Percentiles rank a stretch among this genome's conserved stretches.
phyloP scores from a whole-genome alignment of 2,888 invertebrate genomes.

The Drosophila anceps region DNA sequence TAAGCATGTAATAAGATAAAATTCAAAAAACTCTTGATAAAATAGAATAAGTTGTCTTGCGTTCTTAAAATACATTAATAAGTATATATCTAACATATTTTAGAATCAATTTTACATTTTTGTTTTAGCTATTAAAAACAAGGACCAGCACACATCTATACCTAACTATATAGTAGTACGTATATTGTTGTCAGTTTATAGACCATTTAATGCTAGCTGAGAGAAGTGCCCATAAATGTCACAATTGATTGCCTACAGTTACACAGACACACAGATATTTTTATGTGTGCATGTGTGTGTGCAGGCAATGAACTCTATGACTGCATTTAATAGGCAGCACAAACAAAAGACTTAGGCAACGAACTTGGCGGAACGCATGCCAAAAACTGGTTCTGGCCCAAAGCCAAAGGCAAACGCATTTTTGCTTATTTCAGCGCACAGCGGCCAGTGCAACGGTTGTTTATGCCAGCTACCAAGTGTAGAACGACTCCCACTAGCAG shows the following conservation, averaged over 20 bases:
- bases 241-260: conserved; percentile 30
- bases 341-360: conserved; percentile 81
- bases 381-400: conserved; percentile 65
- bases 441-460: conserved; percentile 65
- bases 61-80: not conserved
- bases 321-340: conserved; percentile 45
- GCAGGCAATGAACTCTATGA: conserved; percentile 73
- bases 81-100: not conserved
- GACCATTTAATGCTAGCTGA: conserved; percentile 25
- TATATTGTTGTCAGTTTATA: conserved; percentile 37
- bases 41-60: not conserved
- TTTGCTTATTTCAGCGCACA: conserved; percentile 30
- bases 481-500: conserved; percentile 28
- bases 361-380: conserved; percentile 64
- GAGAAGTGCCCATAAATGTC: conserved; percentile 43
- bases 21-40: too few species aligned
- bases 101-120: not conserved
- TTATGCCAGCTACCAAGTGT: conserved; percentile 15
- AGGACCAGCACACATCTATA: not conserved
- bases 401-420: conserved; percentile 59
- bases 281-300: conserved; percentile 7
- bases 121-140: conserved; percentile 1
- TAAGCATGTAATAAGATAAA: too few species aligned
- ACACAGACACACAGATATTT: not conserved
- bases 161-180: not conserved